Percentiles rank a stretch among this genome's conserved stretches.
These are phyloP conservation scores for Epizoanthus stellaris DNA, from an alignment of 92 coral and sea anemone species.

Conservation along the genomic window DNA sequence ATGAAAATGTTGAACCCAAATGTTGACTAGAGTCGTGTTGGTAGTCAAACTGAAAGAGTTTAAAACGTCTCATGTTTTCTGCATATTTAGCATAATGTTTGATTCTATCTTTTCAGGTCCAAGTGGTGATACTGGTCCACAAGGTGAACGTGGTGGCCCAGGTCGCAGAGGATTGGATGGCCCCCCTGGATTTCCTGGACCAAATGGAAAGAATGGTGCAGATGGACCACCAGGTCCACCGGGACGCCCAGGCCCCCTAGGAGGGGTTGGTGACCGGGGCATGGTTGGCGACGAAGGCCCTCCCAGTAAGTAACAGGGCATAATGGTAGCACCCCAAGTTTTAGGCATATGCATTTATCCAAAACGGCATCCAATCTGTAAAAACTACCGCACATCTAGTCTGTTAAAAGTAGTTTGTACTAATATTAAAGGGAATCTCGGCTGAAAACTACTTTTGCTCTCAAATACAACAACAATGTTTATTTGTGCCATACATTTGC, in stretches of 20 bases:
- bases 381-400: too few species aligned
- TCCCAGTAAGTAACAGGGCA: conserved; percentile 25
- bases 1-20: too few species aligned
- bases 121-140: conserved; percentile 42
- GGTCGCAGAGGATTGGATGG: conserved; percentile 43
- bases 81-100: background rate
- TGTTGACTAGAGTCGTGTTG: too few species aligned
- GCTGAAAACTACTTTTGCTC: too few species aligned
- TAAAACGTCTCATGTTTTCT: background rate
- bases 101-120: conserved; percentile 15
- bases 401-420: too few species aligned
- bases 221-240: conserved; percentile 43
- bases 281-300: conserved; percentile 19
- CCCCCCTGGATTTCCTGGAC: conserved; percentile 41
- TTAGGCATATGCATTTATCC: too few species aligned
- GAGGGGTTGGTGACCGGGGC: background rate
- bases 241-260: conserved; percentile 10
- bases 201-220: conserved; percentile 34
- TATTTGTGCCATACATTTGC: too few species aligned
- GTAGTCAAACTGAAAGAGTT: background rate
- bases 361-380: too few species aligned
- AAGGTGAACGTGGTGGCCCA: conserved; percentile 40
- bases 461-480: too few species aligned
- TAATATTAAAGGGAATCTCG: too few species aligned
- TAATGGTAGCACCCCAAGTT: too few species aligned